Evolutionary conservation across 2,113 vertebrate genomes (phyloP), one percentile per base, ranked within the genome.

Genomic region (Perccottus glenii): DNA sequence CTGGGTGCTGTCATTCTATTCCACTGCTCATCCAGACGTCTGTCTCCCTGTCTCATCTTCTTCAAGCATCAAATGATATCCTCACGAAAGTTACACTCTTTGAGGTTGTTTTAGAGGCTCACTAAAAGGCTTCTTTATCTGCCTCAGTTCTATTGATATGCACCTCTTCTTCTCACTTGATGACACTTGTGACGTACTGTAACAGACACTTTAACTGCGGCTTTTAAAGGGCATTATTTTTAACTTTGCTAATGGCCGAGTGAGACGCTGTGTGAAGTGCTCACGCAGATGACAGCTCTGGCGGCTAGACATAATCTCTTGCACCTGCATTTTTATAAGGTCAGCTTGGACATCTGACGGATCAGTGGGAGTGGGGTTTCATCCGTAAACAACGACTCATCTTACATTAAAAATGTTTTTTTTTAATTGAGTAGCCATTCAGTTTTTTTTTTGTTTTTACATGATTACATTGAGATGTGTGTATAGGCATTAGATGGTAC

Each of bases 261-360:
- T 52, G 1, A 32, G 42, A 45, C 11, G 5, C 0, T 9, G 32
- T 50, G 52, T 43, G 43, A 75, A 42, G 11, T 49, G 75, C 67
- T 16, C 48, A 59, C 43, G 36, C 4, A 12, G 49, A 64, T 50
- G 62, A 64, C 57, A 73, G 58, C 36, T 33, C 60, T 52, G 72
- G 67, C 64, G 71, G 36, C 7, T 32, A 46, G 68, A 70, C 69
- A 68, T 7, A 53, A 27, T 80, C 57, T 62, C 67, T 6, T 64
- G 58, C 67, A 47, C 46, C 50, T 55, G 4, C 60, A 63, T 69
- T 55, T 62, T 16, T 36, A 46, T 67, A 81, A 81, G 76, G 68
- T 78, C 73, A 80, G 32, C 51, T 57, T 68, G 45, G 66, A 48
- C 33, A 44, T 60, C 53, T 64, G 62, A 65, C 55, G 55, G 33